These are phyloP conservation scores for Scleropages formosus DNA, from an alignment of 2,797 vertebrate genomes.

Conservation along the genomic window DNA sequence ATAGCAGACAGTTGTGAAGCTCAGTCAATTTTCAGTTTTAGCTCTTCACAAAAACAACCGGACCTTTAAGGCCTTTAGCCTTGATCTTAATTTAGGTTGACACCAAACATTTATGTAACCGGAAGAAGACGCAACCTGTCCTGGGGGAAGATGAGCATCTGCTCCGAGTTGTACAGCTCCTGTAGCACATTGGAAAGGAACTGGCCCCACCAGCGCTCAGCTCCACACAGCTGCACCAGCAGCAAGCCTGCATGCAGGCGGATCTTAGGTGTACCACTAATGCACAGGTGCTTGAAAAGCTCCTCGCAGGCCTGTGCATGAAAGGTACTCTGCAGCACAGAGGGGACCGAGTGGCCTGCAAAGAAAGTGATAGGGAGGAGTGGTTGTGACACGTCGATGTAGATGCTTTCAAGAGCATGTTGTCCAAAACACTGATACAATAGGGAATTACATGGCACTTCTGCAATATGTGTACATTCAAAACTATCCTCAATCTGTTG, in stretches of 20 bases:
- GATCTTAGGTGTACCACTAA: slow-evolving; percentile 97
- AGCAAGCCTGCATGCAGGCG: slow-evolving; percentile 91
- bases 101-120: too few relatives aligned
- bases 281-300: slow-evolving; percentile 96
- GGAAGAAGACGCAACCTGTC: slow-evolving; percentile 76
- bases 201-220: slow-evolving; percentile 97
- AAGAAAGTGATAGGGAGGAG: neutral
- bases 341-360: slow-evolving; percentile 90
- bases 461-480: too few relatives aligned
- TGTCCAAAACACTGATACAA: neutral
- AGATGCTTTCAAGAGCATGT: neutral
- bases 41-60: too few relatives aligned
- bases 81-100: too few relatives aligned
- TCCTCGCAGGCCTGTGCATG: slow-evolving; percentile 96
- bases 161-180: slow-evolving; percentile 97
- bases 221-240: slow-evolving; percentile 93
- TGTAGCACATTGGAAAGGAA: slow-evolving; percentile 97
- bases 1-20: too few relatives aligned
- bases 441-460: too few relatives aligned
- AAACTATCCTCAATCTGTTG: too few relatives aligned
- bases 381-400: slow-evolving; percentile 3
- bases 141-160: slow-evolving; percentile 96
- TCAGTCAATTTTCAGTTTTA: too few relatives aligned
- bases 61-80: too few relatives aligned
- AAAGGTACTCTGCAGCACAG: slow-evolving; percentile 93